Evolutionary conservation across 2,888 invertebrate genomes (phyloP).

Genomic region (Leptinotarsa haldemani): DNA sequence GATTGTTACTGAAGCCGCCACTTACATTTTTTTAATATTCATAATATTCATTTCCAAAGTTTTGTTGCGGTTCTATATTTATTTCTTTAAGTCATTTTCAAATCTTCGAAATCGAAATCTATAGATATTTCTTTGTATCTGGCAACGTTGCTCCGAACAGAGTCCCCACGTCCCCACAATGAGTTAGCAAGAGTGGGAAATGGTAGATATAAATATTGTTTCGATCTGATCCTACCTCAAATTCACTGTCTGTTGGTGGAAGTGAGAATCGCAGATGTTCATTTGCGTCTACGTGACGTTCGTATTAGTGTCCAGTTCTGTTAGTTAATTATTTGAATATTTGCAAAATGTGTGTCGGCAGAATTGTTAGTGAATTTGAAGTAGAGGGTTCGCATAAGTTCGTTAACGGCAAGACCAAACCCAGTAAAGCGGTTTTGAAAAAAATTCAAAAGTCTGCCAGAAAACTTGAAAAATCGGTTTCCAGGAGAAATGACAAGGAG

Average conservation of each 20-base stretch:
- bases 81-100: no score
- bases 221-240: not conserved
- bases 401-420: conserved; percentile 1
- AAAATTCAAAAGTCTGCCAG: conserved; percentile 25
- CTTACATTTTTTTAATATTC: no score
- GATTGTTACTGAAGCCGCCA: no score
- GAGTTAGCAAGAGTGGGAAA: not conserved
- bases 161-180: not conserved
- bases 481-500: conserved; percentile 31
- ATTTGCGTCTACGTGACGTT: conserved; percentile 23
- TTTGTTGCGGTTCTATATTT: no score
- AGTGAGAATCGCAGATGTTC: not conserved
- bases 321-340: not conserved
- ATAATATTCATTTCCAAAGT: no score
- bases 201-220: not conserved
- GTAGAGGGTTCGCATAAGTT: conserved; percentile 9
- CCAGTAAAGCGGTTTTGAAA: conserved; percentile 5
- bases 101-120: no score
- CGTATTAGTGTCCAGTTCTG: not conserved
- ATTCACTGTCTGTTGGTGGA: not conserved
- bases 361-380: conserved; percentile 45
- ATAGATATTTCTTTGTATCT: no score
- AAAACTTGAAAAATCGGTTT: not conserved
- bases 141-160: no score
- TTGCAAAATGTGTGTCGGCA: conserved; percentile 52